These are phyloP conservation scores for Sepiola atlantica DNA, from an alignment of 2,888 invertebrate genomes.

Conservation along the genomic window DNA sequence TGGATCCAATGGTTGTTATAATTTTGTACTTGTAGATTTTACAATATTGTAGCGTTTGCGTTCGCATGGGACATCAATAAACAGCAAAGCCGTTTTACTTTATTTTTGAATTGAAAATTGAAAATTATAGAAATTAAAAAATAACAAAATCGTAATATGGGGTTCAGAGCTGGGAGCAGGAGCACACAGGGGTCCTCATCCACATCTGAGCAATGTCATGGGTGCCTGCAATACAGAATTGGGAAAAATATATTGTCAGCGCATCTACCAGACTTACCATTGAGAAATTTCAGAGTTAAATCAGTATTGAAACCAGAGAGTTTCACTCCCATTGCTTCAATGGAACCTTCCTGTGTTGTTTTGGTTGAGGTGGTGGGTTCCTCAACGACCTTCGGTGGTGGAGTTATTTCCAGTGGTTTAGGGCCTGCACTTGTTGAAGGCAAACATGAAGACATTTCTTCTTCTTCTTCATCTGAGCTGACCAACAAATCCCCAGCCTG, in stretches of 20 bases:
- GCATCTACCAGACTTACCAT: constrained; percentile 52
- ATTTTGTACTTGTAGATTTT: too few species aligned
- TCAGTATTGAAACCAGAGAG: constrained; percentile 51
- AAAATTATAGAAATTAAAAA: too few species aligned
- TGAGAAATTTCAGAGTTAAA: constrained; percentile 60
- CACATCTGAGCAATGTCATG: too few species aligned
- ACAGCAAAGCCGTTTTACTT: too few species aligned
- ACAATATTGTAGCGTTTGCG: too few species aligned
- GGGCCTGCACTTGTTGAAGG: constrained; percentile 14
- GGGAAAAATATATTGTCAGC: neutral
- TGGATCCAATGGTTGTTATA: too few species aligned
- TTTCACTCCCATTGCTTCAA: constrained; percentile 43
- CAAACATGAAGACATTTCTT: constrained; percentile 39
- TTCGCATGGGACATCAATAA: too few species aligned
- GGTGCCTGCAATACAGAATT: too few species aligned
- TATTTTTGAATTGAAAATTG: too few species aligned
- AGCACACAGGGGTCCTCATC: too few species aligned
- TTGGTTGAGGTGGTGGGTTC: neutral
- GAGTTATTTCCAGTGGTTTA: neutral
- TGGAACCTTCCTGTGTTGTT: neutral
- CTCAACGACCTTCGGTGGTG: neutral
- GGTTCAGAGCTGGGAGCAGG: too few species aligned
- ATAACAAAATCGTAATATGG: too few species aligned
- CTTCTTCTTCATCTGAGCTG: constrained; percentile 47
- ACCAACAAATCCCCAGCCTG: constrained; percentile 49